A percentile compares a stretch with the other conserved stretches of the same genome.
Evolutionary conservation across 2,888 invertebrate species (phyloP).

Genomic region (Drosophila kanekoi): DNA sequence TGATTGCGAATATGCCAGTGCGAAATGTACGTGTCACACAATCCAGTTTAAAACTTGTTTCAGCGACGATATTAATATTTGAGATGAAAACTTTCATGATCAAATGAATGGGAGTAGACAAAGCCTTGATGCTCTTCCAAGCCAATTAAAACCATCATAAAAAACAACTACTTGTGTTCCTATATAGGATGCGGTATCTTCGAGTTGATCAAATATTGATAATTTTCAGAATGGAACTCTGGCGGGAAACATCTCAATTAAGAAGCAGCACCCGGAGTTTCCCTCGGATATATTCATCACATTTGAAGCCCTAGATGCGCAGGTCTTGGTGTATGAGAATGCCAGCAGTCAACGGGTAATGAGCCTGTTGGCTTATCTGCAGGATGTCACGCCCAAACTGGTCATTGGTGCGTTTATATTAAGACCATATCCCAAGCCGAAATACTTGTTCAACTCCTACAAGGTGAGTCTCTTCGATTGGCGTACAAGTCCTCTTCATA

Average conservation of each 20-base stretch:
- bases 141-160: neutral
- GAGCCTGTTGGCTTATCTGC: constrained; percentile 86
- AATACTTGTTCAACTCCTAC: constrained; percentile 87
- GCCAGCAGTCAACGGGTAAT: constrained; percentile 85
- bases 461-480: constrained; percentile 86
- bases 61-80: neutral
- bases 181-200: neutral
- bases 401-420: constrained; percentile 88
- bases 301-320: constrained; percentile 82
- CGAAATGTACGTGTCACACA: constrained; percentile 87
- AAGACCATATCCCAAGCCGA: constrained; percentile 86
- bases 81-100: neutral
- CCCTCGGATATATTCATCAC: constrained; percentile 89
- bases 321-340: constrained; percentile 70
- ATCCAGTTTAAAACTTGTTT: constrained; percentile 46
- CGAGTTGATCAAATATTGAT: neutral
- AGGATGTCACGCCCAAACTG: constrained; percentile 87
- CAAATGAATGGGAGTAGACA: neutral
- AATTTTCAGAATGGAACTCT: constrained; percentile 87
- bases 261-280: constrained; percentile 88
- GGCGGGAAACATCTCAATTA: constrained; percentile 90
- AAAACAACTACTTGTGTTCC: no score
- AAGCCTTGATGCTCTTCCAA: neutral
- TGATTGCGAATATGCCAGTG: constrained; percentile 89
- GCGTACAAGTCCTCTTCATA: no score